Evolutionary conservation across 2,888 invertebrate species (phyloP).

Genomic region (Acleris holmiana): DNA sequence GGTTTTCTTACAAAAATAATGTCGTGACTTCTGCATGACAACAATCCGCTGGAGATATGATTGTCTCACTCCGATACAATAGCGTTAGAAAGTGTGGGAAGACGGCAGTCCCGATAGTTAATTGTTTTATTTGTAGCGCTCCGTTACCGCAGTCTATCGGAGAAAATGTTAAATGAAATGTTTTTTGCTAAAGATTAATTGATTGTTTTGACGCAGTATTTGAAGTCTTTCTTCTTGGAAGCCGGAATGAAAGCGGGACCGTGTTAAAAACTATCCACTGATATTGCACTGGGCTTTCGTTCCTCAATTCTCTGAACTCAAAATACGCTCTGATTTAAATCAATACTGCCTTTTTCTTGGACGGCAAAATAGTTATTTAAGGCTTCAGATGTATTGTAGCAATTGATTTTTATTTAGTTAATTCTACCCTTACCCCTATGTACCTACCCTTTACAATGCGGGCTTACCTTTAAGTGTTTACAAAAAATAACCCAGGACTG

Average conservation of each 20-base stretch:
- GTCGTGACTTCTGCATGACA: constrained; percentile 60
- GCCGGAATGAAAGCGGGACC: constrained; percentile 12
- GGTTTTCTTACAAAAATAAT: constrained; percentile 48
- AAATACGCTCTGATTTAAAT: constrained; percentile 12
- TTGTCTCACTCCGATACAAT: constrained; percentile 74
- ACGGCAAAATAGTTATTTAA: no score
- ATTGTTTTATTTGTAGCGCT: constrained; percentile 58
- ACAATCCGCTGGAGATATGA: constrained; percentile 59
- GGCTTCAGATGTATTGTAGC: no score
- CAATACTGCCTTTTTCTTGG: neutral
- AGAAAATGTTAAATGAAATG: constrained; percentile 53
- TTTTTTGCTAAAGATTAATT: constrained; percentile 46
- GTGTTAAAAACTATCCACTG: constrained; percentile 4
- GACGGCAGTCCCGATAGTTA: constrained; percentile 63
- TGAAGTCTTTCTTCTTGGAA: constrained; percentile 18
- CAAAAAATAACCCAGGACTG: no score
- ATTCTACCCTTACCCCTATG: no score
- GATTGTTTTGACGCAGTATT: constrained; percentile 28
- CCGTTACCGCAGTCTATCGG: constrained; percentile 48
- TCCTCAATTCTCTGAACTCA: constrained; percentile 8
- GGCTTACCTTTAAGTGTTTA: no score
- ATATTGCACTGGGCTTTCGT: constrained; percentile 8
- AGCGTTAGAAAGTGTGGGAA: constrained; percentile 81
- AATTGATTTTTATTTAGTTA: no score
- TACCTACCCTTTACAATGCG: no score